A percentile compares a stretch with the other conserved stretches of the same genome.
Conservation (phyloP, 2,888 invertebrate genomes). For the Omphaloscelis lunosa region DNA sequence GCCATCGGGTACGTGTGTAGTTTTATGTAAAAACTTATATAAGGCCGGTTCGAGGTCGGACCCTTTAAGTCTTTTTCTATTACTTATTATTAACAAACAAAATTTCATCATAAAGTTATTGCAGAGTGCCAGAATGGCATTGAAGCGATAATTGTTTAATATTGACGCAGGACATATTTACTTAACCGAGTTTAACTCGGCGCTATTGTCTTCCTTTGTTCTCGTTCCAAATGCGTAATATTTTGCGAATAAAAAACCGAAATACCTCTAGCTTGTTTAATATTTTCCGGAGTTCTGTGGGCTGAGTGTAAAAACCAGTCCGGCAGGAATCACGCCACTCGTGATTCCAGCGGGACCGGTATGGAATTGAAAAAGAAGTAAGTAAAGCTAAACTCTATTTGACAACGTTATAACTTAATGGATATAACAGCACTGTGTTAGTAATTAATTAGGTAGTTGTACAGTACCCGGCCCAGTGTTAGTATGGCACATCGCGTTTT, state of each 20-base stretch:
- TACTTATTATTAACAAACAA: conserved; percentile 17
- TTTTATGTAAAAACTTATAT: conserved; percentile 33
- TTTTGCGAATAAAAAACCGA: conserved; percentile 45
- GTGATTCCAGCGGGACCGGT: no score
- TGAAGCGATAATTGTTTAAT: conserved; percentile 47
- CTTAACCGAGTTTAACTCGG: conserved; percentile 52
- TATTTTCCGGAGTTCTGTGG: conserved; percentile 40
- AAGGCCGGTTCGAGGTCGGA: background rate
- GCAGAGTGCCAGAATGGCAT: conserved; percentile 17
- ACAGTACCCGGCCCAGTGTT: no score
- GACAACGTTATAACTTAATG: background rate
- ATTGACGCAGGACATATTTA: conserved; percentile 59
- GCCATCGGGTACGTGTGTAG: conserved; percentile 16
- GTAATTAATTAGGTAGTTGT: no score
- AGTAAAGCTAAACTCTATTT: background rate
- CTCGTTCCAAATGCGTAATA: conserved; percentile 50
- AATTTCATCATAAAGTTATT: conserved; percentile 42
- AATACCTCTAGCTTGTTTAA: conserved; percentile 44
- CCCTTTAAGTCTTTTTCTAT: conserved; percentile 13
- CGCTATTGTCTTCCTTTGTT: conserved; percentile 50
- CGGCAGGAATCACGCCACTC: conserved; percentile 18
- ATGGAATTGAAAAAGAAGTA: no score
- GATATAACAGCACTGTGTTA: no score
- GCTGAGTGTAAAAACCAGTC: conserved; percentile 20
- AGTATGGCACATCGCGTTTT: no score